These are phyloP conservation scores for Clarias platycephalus DNA, from an alignment of 2,797 vertebrate genomes.

Conservation along the genomic window DNA sequence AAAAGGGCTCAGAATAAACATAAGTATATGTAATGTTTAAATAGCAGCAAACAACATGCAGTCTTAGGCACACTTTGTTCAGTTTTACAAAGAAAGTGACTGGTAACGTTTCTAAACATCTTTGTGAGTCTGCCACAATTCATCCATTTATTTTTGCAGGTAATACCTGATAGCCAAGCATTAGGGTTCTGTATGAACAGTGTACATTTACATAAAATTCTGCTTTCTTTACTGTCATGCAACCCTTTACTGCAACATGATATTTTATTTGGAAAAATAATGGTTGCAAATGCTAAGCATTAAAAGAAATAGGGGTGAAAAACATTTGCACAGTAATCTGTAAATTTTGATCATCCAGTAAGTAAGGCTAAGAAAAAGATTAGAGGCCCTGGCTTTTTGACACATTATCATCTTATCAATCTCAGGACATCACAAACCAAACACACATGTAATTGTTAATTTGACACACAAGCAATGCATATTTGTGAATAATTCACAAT, in stretches of 20 bases:
- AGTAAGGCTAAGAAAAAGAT: neutral
- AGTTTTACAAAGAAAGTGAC: too few relatives aligned
- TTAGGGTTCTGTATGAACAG: too few relatives aligned
- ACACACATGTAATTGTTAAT: neutral
- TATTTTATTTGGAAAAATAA: neutral
- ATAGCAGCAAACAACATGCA: too few relatives aligned
- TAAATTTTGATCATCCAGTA: neutral
- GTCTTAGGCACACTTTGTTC: too few relatives aligned
- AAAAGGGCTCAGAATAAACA: too few relatives aligned
- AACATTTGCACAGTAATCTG: neutral
- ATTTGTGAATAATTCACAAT: neutral
- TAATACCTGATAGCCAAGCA: too few relatives aligned
- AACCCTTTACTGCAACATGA: neutral
- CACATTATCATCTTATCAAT: neutral
- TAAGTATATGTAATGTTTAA: too few relatives aligned
- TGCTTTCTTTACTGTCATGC: too few relatives aligned
- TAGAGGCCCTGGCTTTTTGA: neutral
- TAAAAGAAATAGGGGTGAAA: neutral
- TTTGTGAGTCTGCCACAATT: too few relatives aligned
- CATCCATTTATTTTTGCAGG: too few relatives aligned
- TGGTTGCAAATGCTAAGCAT: neutral
- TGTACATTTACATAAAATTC: too few relatives aligned
- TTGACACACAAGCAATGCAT: neutral
- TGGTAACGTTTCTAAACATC: too few relatives aligned
- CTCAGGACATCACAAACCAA: neutral